These are phyloP conservation scores for Nematopogon swammerdamellus DNA, from an alignment of 2,888 invertebrate species.

Conservation along the genomic window DNA sequence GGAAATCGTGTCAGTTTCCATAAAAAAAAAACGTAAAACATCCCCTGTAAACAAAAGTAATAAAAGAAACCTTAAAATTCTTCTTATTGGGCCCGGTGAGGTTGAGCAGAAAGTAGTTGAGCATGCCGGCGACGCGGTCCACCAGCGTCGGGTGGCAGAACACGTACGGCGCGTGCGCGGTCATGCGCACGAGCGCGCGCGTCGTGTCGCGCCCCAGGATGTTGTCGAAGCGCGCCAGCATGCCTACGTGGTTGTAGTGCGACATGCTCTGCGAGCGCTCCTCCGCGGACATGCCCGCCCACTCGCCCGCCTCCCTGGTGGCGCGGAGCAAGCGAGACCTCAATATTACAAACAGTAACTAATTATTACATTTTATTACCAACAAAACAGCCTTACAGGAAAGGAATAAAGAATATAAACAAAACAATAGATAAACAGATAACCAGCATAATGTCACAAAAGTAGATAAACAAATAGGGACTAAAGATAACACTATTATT, in stretches of 20 bases:
- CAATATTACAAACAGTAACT: too few relatives aligned
- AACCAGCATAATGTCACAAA: too few relatives aligned
- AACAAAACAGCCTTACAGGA: too few relatives aligned
- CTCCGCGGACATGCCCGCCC: constrained; percentile 63
- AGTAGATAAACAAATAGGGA: too few relatives aligned
- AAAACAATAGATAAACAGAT: too few relatives aligned
- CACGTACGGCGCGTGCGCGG: constrained; percentile 70
- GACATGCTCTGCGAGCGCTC: constrained; percentile 74
- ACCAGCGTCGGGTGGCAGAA: constrained; percentile 91
- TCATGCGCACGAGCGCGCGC: constrained; percentile 73
- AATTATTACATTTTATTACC: too few relatives aligned
- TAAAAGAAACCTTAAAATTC: constrained; percentile 89
- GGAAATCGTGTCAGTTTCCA: too few relatives aligned
- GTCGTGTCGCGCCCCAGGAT: constrained; percentile 89
- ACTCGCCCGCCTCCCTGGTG: constrained; percentile 74
- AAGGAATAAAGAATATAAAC: too few relatives aligned
- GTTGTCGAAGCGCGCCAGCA: constrained; percentile 88
- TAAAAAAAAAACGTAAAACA: too few relatives aligned
- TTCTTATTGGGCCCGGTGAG: constrained; percentile 90
- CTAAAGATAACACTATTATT: too few relatives aligned
- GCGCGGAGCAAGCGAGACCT: too few relatives aligned
- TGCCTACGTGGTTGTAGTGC: constrained; percentile 72
- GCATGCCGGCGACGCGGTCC: constrained; percentile 90
- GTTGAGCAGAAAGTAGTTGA: constrained; percentile 89
- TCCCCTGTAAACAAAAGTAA: too few relatives aligned